Base-by-base conservation (phyloP, 2,113 vertebrate genomes). In the Dryoscopus gambensis region DNA sequence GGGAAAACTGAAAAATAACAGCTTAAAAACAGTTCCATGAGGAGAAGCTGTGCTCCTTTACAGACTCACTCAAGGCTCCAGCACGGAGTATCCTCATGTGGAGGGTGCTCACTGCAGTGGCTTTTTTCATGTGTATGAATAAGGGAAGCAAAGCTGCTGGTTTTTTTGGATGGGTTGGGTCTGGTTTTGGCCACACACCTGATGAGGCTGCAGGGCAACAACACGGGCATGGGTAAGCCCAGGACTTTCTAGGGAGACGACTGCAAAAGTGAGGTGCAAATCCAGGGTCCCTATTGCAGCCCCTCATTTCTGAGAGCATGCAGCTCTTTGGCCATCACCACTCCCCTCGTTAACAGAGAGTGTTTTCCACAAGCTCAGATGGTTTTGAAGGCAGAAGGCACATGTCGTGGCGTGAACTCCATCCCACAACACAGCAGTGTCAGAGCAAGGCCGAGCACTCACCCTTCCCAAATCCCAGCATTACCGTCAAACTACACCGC, bases 221-320 rank as follows among this genome's bases (percentile, higher is more conserved):
- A 15, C 28, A 16, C 0, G 0, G 23, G 17, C 57, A 5, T 0
- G 0, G 30, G 10, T 19, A 53, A 85, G 27, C 7, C 21, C 53
- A 65, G 25, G 15, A 14, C 7, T 64, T 81, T 46, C 25, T 27
- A 44, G 56, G 33, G 28, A n/a, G 23, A 23, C 4, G 12, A 5
- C 1, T 55, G 37, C 9, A 64, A 35, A 57, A 4, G 2, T 1
- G 6, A 78, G 24, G 24, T 25, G 22, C 56, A 85, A 70, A 69
- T 5, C 23, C 2, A 0, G 7, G 16, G 17, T 11, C 18, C 12
- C 15, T n/a, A n/a, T 37, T 69, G 55, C 8, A 50, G 40, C 46
- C 25, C 47, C 10, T 60, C 6, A 0, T 55, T 79, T 68, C 69
- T 78, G 80, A 31, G 24, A 64, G 46, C 4, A 1, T 0, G 3